Evolutionary conservation across 2,113 vertebrate species (phyloP), one percentile per base, ranked within the genome.

Genomic region (Melanostigma gelatinosum): DNA sequence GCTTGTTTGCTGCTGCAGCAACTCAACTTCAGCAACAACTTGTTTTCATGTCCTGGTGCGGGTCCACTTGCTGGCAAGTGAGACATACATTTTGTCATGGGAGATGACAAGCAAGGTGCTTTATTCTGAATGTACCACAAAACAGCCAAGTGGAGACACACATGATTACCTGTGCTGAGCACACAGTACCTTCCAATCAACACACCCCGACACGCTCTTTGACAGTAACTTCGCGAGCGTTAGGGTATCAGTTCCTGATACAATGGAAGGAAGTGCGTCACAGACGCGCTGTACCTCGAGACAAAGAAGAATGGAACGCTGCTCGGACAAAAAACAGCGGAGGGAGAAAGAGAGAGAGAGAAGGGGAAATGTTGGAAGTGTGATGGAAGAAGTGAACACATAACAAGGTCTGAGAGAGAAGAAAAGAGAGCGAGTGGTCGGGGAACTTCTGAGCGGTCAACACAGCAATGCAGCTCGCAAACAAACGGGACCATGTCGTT

Each of bases 211-310:
- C 10, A 15, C 69, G 73, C 55, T 66, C 82, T 80, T 32, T 89
- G 80, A 90, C 80, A 76, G 91, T 88, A 90, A 92, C 81, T 92
- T 84, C 64, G 82, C 77, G 60, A 70, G 77, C 72, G 58, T 46
- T 75, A 85, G 80, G 80, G 88, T 84, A 87, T 86, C 80, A 86
- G 90, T 93, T 94, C 91, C 92, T 93, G 93, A 89, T 88, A 93
- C 93, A 95, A 94, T 95, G 94, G 93, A 93, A 95, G 95, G 94
- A 95, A 95, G 92, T 95, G 93, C 93, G 93, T 95, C 95, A 95
- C 85, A 66, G 62, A 60, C 50, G 48, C 24, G 46, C 72, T 57
- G 75, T 54, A 79, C 84, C 87, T 92, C 80, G 75, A 94, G 82
- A 94, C 91, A 91, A 89, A 93, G 89, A 91, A 88, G 79, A 93